Base-by-base conservation (phyloP, 2,797 vertebrate species). In the Poliocrania exsul region DNA sequence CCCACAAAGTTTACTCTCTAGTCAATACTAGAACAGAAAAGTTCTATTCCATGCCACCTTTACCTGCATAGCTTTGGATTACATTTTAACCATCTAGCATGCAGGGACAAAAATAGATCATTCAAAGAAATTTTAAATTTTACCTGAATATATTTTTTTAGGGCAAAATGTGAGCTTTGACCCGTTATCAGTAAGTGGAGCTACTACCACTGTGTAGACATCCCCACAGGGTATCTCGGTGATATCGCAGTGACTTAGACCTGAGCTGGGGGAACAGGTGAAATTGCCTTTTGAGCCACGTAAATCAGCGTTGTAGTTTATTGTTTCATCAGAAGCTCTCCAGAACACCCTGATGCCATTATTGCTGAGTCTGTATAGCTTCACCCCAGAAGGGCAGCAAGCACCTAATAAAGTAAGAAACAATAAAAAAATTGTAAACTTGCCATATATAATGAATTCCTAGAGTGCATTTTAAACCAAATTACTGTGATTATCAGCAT, bases 371-470 rank as follows among this genome's bases (percentile, higher is more conserved):
- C 97, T 97, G 33, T 99, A 99, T 15, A 99, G 97, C 86, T 98
- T 98, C 82, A 99, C 98, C 6, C 98, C 98, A 51, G 98, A 98
- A 7, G 99, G 99, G 94, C 99, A 99, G 91, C 99, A 99, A 72
- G 98, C 96, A 96, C 98, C 99, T 99, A 49, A n/a, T 50, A 74
- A 84, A 84, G 42, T 49, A 54, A 54, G 28, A 54, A 86, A 61
- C 5, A 20, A 31, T 65, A 49, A 70, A 33, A 33, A 29, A 26
- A 49, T 49, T 81, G 38, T 78, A 17, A 88, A 56, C 8, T 26
- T 16, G 18, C 11, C 44, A 40, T 24, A 13, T 23, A 6, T 46
- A 57, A 38, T 13, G 47, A 18, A 16, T 50, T 71, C 54, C 40
- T 73, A 16, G 20, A 90, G 11, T 44, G 14, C 29, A 57, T 31